Conservation (phyloP, 2,888 invertebrate species). For the Tuta absoluta region DNA sequence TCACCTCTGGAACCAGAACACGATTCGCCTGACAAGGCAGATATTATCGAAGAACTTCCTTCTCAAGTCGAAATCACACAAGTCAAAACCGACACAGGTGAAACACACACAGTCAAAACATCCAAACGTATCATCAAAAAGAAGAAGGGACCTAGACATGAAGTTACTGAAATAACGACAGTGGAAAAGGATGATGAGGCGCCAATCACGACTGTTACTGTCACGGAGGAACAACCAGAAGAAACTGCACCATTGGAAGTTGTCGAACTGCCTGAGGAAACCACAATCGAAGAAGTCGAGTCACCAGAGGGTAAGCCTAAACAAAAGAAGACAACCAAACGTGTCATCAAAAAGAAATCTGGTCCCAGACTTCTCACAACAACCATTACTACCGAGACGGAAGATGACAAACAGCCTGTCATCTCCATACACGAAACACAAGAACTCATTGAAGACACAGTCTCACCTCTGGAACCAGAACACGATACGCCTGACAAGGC, state of each 20-base stretch:
- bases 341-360: constrained; percentile 46
- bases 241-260: constrained; percentile 56
- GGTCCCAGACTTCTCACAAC: constrained; percentile 41
- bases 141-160: constrained; percentile 51
- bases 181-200: constrained; percentile 61
- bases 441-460: constrained; percentile 44
- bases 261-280: constrained; percentile 43
- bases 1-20: constrained; percentile 33
- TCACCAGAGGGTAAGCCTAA: constrained; percentile 46
- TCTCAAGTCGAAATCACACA: constrained; percentile 34
- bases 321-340: constrained; percentile 46
- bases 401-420: constrained; percentile 45
- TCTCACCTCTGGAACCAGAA: background rate
- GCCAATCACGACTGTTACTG: constrained; percentile 44
- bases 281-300: constrained; percentile 44
- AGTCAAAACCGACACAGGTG: constrained; percentile 35
- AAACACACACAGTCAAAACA: constrained; percentile 34
- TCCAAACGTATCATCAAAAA: constrained; percentile 49
- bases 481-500: constrained; percentile 37
- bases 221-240: constrained; percentile 43
- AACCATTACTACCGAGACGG: constrained; percentile 40
- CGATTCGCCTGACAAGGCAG: constrained; percentile 37
- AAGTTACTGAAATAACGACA: constrained; percentile 65
- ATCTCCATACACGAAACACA: constrained; percentile 50
- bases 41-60: constrained; percentile 49